These are phyloP conservation scores for Zygothrica quintamaculata DNA, from an alignment of 2,888 invertebrate genomes.

Conservation along the genomic window DNA sequence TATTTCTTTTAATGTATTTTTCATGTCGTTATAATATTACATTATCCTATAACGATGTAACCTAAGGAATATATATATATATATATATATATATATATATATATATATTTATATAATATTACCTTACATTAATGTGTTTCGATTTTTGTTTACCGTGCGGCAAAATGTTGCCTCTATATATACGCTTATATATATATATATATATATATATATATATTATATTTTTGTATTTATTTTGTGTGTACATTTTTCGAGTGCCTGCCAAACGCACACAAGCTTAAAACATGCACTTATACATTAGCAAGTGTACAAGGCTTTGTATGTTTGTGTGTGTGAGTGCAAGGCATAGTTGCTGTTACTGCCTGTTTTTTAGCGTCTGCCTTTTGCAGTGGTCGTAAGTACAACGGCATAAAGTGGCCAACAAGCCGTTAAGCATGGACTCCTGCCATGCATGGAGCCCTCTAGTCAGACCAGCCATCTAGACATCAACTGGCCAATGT, in stretches of 20 bases:
- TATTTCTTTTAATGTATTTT: too few species aligned
- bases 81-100: too few species aligned
- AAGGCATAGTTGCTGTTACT: constrained; percentile 7
- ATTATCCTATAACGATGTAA: too few species aligned
- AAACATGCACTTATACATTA: constrained; percentile 4
- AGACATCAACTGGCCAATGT: constrained; percentile 3
- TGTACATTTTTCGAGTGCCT: constrained; percentile 41
- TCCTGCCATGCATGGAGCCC: constrained; percentile 44
- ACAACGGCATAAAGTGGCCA: constrained; percentile 74
- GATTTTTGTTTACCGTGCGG: constrained; percentile 46
- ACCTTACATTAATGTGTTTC: constrained; percentile 56
- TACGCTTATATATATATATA: too few species aligned
- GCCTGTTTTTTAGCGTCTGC: constrained; percentile 48
- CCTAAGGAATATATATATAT: too few species aligned
- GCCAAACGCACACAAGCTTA: constrained; percentile 14
- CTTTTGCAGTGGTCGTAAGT: constrained; percentile 39
- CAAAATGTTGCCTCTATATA: constrained; percentile 19
- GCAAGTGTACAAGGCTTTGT: constrained; percentile 1
- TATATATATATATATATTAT: background rate
- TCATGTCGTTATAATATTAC: too few species aligned
- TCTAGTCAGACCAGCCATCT: constrained; percentile 8
- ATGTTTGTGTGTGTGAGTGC: constrained; percentile 1
- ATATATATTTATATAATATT: too few species aligned
- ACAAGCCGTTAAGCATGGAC: constrained; percentile 73
- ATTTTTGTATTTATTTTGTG: constrained; percentile 12